phyloP scores from a whole-genome alignment of 2,113 vertebrate genomes.

The Pollimyrus isidori region DNA sequence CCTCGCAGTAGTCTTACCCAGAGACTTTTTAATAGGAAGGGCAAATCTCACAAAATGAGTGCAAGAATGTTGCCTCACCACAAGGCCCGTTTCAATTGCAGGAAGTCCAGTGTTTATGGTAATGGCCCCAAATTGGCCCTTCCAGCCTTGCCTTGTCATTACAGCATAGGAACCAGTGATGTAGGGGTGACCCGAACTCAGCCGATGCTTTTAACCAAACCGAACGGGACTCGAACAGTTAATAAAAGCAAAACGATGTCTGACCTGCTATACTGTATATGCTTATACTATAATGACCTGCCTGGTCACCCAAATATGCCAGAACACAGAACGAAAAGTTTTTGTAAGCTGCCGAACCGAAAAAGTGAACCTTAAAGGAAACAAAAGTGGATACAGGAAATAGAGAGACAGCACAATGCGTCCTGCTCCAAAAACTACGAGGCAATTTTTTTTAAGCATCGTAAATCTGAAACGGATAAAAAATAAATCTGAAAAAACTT shows the following conservation, averaged over 20 bases:
- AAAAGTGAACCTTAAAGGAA: background rate
- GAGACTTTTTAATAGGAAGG: background rate
- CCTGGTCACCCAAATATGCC: background rate
- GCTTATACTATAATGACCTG: background rate
- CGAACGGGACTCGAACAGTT: background rate
- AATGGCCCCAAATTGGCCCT: background rate
- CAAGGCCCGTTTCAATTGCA: background rate
- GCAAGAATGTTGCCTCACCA: background rate
- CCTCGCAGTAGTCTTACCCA: background rate
- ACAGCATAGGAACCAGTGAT: background rate
- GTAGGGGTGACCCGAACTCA: background rate
- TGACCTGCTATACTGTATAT: background rate
- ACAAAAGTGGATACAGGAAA: background rate
- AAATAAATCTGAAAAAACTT: background rate
- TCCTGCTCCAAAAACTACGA: background rate
- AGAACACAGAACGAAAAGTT: background rate
- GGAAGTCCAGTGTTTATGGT: background rate
- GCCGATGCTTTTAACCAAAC: background rate
- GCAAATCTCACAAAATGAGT: background rate
- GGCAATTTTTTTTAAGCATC: background rate
- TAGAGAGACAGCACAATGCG: background rate
- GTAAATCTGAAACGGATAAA: background rate
- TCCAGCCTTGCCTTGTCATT: background rate
- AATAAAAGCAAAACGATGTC: background rate
- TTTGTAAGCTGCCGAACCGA: background rate